Evolutionary conservation across 2,113 vertebrate genomes (phyloP).

Genomic region (Corvus hawaiiensis): DNA sequence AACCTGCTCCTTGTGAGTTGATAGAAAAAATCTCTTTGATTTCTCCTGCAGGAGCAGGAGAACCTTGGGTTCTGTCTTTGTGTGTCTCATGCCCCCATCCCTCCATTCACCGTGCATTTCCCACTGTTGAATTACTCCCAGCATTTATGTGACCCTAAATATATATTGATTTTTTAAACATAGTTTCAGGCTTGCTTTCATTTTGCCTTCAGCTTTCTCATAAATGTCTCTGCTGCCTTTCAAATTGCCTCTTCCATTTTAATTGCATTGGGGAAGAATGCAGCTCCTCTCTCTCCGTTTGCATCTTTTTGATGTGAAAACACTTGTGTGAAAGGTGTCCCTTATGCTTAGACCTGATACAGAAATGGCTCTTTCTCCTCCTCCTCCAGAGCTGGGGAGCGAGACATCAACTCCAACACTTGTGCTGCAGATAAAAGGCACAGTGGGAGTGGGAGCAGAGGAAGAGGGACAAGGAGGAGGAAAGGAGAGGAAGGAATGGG

Average conservation of each 20-base stretch:
- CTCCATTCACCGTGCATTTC: background rate
- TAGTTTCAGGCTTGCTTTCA: background rate
- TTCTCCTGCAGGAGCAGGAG: background rate
- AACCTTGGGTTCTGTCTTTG: background rate
- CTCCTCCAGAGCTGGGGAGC: background rate
- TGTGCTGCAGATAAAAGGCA: background rate
- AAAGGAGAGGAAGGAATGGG: background rate
- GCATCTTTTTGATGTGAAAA: slow-evolving; percentile 28
- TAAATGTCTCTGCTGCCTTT: background rate
- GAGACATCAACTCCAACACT: background rate
- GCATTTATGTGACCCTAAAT: background rate
- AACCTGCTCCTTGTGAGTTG: background rate
- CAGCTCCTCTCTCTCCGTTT: background rate
- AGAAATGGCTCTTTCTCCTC: background rate
- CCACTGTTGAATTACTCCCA: background rate
- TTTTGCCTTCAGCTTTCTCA: background rate
- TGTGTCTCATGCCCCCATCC: background rate
- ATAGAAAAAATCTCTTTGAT: background rate
- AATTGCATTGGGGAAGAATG: background rate
- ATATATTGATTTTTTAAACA: background rate
- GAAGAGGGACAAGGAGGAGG: background rate
- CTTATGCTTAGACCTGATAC: background rate
- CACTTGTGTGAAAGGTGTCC: background rate
- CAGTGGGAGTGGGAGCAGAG: background rate
- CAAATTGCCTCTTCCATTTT: background rate